Evolutionary conservation across 2,888 invertebrate genomes (phyloP), one percentile per base, ranked within the genome.

Genomic region (Drepanosiphum platanoidis): DNA sequence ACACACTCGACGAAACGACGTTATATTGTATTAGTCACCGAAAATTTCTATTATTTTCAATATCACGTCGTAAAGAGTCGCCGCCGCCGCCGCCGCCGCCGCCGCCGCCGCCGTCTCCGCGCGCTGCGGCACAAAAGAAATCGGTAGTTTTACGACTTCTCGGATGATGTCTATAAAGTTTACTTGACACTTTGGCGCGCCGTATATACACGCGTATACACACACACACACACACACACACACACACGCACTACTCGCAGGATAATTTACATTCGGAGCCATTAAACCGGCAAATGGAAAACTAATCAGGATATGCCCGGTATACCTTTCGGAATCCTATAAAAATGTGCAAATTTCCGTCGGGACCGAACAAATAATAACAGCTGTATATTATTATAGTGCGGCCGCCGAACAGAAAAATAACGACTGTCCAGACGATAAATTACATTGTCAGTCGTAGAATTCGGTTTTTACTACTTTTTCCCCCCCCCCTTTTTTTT

Each of bases 391-490:
- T 9, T 42, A 42, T 42, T 7, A 7, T 7, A 1, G 9, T 15
- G 4, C 15, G 11, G 8, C n/a, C n/a, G n/a, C n/a, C n/a, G n/a
- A n/a, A n/a, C n/a, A 18, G 22, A 78, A 27, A 27, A 79, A 46
- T 79, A 80, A 80, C 68, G 80, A 80, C 80, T 34, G 80, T 80
- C 52, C 80, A 18, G 80, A 80, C 70, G 52, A 80, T 80, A 80
- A 80, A 80, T 80, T 46, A 79, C 80, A 80, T 52, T 70, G 80
- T 80, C 68, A 11, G 79, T 34, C 22, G 66, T 5, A 27, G 36
- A 52, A 80, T 70, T 52, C 80, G 68, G 70, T 80, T 80, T 80
- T 80, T 80, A 80, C 34, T 52, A 80, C 70, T 68, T 70, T 52
- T 80, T 79, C 64, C n/a, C 27, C 61, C 27, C 0, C 68, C 64